Percentiles rank a stretch among this genome's conserved stretches.
Evolutionary conservation across 2,888 invertebrate species (phyloP).

Genomic region (Melipona beecheii): DNA sequence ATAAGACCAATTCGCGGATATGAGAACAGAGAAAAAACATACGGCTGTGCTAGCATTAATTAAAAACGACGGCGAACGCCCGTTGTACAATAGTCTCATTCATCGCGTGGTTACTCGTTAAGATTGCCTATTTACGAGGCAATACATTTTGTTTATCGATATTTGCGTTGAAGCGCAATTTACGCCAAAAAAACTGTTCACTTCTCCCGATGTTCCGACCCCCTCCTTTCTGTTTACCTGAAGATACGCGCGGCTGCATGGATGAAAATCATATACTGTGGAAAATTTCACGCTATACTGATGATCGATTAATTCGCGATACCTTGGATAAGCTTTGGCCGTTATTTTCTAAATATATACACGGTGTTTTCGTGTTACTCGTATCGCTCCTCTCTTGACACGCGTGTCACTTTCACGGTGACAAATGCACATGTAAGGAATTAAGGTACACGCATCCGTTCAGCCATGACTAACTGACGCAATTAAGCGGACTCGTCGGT

Average conservation of each 20-base stretch:
- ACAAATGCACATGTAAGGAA: conserved; percentile 33
- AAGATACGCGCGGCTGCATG: conserved; percentile 37
- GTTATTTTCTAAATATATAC: conserved; percentile 60
- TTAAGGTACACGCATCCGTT: conserved; percentile 50
- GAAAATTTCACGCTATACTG: conserved; percentile 56
- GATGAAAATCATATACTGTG: conserved; percentile 60
- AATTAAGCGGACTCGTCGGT: conserved; percentile 54
- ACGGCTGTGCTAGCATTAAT: conserved; percentile 54
- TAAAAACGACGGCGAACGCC: conserved; percentile 46
- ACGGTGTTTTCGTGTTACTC: neutral
- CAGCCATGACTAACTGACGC: conserved; percentile 54
- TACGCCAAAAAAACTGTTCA: conserved; percentile 14
- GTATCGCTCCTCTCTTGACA: neutral
- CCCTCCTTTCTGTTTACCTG: conserved; percentile 23
- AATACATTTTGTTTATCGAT: conserved; percentile 1
- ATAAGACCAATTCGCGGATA: conserved; percentile 14
- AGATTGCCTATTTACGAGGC: conserved; percentile 39
- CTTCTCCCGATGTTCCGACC: neutral
- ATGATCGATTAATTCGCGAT: conserved; percentile 64
- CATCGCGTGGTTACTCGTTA: conserved; percentile 56
- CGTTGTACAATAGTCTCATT: conserved; percentile 65
- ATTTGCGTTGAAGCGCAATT: neutral
- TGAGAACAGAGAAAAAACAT: conserved; percentile 40
- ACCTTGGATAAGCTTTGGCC: conserved; percentile 39
- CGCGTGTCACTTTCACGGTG: conserved; percentile 6